Percentiles rank a stretch among this genome's conserved stretches.
phyloP scores from a whole-genome alignment of 2,888 invertebrate genomes.

The Morpho achilles region DNA sequence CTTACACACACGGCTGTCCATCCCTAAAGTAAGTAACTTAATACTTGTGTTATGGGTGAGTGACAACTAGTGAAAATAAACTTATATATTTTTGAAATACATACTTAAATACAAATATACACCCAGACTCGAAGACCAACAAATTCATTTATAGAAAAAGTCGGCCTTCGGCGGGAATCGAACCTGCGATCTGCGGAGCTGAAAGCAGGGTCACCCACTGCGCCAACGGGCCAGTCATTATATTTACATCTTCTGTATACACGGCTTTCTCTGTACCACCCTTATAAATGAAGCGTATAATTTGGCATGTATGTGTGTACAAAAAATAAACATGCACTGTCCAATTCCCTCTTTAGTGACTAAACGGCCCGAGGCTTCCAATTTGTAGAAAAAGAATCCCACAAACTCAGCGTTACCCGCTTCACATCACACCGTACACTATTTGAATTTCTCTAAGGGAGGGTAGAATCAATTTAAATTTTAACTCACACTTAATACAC shows the following conservation, averaged over 20 bases:
- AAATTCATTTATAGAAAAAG: no score
- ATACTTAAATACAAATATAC: no score
- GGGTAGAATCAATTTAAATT: conserved; percentile 79
- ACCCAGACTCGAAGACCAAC: no score
- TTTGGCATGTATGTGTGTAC: conserved; percentile 41
- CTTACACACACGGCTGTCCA: no score
- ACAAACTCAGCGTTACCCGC: conserved; percentile 68
- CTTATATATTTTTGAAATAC: no score
- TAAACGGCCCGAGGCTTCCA: conserved; percentile 72
- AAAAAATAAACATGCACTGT: conserved; percentile 35
- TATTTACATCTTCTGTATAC: background rate
- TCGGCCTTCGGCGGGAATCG: no score
- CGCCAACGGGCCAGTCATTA: no score
- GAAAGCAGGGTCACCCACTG: no score
- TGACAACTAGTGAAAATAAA: no score
- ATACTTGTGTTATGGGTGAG: no score
- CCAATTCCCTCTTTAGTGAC: conserved; percentile 52
- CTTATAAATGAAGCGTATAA: conserved; percentile 62
- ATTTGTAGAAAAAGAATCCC: conserved; percentile 75
- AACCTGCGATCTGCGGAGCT: no score
- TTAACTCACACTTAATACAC: conserved; percentile 79
- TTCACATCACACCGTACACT: conserved; percentile 74
- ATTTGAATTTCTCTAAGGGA: conserved; percentile 71
- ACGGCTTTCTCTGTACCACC: conserved; percentile 27
- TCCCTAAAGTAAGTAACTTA: no score